A percentile compares a stretch with the other conserved stretches of the same genome.
Conservation (phyloP, 2,797 vertebrate genomes). For the Argyrosomus regius region DNA sequence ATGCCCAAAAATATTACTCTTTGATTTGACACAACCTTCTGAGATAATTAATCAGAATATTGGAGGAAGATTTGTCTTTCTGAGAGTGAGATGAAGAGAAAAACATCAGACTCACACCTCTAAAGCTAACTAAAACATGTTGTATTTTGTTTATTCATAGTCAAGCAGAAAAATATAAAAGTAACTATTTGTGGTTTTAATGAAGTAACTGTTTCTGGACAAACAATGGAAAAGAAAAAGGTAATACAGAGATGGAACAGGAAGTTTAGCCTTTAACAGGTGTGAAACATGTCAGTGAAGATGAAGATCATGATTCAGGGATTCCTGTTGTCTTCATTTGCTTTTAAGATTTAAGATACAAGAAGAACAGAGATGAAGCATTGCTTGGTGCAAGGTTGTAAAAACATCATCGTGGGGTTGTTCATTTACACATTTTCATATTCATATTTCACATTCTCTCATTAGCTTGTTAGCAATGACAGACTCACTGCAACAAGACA, state of each 20-base stretch:
- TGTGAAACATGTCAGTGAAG: not conserved
- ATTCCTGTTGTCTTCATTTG: not conserved
- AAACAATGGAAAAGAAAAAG: not conserved
- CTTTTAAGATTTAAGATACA: not conserved
- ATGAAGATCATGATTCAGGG: no score
- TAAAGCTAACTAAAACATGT: not conserved
- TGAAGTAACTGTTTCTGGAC: not conserved
- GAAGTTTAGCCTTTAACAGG: not conserved
- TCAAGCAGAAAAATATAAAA: not conserved
- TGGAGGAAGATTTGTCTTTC: constrained; percentile 15
- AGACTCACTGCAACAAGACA: not conserved
- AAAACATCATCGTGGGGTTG: no score
- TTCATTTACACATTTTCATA: not conserved
- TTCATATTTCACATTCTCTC: no score
- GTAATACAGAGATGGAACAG: not conserved
- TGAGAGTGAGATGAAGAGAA: constrained; percentile 6
- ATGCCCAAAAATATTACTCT: constrained; percentile 19
- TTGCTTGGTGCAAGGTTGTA: not conserved
- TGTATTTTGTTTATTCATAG: not conserved
- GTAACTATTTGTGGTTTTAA: not conserved
- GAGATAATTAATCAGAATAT: constrained; percentile 35
- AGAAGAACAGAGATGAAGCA: not conserved
- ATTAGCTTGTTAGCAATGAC: not conserved
- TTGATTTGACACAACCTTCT: constrained; percentile 13
- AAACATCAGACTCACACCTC: not conserved